These are phyloP conservation scores for Diplolepis rosae DNA, from an alignment of 2,888 invertebrate species.

Conservation along the genomic window DNA sequence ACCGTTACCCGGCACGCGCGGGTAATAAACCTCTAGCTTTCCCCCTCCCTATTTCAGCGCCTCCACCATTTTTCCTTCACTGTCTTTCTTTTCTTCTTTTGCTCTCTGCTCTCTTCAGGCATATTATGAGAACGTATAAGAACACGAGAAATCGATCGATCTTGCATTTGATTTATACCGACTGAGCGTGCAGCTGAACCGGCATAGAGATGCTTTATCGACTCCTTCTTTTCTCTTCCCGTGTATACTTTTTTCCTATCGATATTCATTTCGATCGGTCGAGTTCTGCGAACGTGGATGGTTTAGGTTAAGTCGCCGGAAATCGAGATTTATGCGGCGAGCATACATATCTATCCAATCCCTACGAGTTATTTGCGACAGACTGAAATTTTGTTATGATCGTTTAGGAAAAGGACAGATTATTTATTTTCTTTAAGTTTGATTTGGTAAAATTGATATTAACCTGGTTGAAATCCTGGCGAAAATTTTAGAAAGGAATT, in stretches of 20 bases:
- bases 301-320: neutral
- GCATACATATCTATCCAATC: too few relatives aligned
- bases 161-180: constrained; percentile 42
- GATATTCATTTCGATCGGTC: neutral
- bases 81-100: neutral
- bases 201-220: neutral
- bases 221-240: neutral
- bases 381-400: too few relatives aligned
- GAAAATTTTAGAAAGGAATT: too few relatives aligned
- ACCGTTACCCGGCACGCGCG: constrained; percentile 45
- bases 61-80: constrained; percentile 23
- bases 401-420: too few relatives aligned
- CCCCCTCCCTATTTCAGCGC: constrained; percentile 1
- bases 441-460: too few relatives aligned
- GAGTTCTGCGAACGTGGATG: too few relatives aligned
- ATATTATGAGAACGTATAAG: constrained; percentile 40
- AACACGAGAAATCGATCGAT: constrained; percentile 39
- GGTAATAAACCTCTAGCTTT: neutral
- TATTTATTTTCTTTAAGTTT: too few relatives aligned
- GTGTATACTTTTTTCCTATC: neutral
- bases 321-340: too few relatives aligned
- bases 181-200: constrained; percentile 43
- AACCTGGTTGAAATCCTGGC: too few relatives aligned
- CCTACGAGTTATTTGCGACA: too few relatives aligned
- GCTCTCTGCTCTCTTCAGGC: neutral